A percentile compares a stretch with the other conserved stretches of the same genome.
These are phyloP conservation scores for Calephelis perditalis DNA, from an alignment of 2,888 invertebrate genomes.

Conservation along the genomic window DNA sequence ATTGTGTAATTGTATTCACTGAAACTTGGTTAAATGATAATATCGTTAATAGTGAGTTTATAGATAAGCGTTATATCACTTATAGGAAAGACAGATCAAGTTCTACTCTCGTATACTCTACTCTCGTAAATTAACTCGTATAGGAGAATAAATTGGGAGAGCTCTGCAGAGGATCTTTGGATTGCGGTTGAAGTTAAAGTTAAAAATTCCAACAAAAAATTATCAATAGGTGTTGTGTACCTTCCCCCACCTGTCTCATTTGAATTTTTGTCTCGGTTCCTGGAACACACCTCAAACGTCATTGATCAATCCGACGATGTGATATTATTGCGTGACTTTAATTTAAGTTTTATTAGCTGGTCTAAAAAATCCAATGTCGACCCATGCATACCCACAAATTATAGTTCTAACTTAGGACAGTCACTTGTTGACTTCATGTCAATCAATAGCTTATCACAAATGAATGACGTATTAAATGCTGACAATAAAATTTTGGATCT, in stretches of 20 bases:
- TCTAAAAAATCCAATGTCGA: not conserved
- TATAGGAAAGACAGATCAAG: not conserved
- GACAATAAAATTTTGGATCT: slow-evolving; percentile 8
- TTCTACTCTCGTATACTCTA: too few relatives aligned
- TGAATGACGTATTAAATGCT: slow-evolving; percentile 1
- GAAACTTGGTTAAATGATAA: not conserved
- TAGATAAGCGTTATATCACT: not conserved
- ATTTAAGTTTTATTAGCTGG: not conserved
- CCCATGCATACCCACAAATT: not conserved
- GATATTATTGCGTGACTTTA: not conserved
- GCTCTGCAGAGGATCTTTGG: not conserved
- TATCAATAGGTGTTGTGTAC: not conserved
- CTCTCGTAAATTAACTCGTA: not conserved
- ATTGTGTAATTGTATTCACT: not conserved
- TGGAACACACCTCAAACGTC: not conserved
- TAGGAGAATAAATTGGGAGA: not conserved
- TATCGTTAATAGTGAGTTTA: not conserved
- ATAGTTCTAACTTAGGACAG: not conserved
- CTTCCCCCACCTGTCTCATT: not conserved
- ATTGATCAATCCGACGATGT: slow-evolving; percentile 1
- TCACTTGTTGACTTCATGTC: not conserved
- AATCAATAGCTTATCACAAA: slow-evolving; percentile 1
- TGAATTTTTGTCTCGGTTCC: not conserved
- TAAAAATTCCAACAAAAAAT: not conserved
- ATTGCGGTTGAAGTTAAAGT: not conserved